Evolutionary conservation across 1,140 invertebrate species (phyloP).

Genomic region (Anoplophora glabripennis): DNA sequence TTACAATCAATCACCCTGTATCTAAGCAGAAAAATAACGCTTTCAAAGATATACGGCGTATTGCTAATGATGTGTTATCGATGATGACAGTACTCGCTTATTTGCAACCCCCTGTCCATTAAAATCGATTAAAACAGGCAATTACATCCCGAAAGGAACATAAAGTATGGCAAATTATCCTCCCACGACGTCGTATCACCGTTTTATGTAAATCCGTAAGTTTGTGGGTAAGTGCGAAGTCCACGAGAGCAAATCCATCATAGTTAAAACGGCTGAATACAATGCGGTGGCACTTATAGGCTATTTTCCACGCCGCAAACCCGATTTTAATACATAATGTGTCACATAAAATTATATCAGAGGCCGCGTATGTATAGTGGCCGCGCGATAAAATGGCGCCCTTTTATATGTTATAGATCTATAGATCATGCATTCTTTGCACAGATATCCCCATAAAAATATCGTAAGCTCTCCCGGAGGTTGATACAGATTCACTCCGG

Average conservation of each 20-base stretch:
- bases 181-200: conserved; percentile 15
- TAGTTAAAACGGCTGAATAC: conserved; percentile 29
- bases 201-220: conserved; percentile 25
- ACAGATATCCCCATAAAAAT: conserved; percentile 45
- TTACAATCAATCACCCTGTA: too few relatives aligned
- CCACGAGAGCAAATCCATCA: conserved; percentile 20
- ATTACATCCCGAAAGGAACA: too few relatives aligned
- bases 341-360: conserved; percentile 41
- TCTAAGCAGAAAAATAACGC: too few relatives aligned
- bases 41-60: too few relatives aligned
- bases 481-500: conserved; percentile 11
- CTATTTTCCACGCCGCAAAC: conserved; percentile 39
- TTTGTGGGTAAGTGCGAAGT: conserved; percentile 10
- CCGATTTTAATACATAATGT: conserved; percentile 41
- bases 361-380: conserved; percentile 27
- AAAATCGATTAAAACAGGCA: too few relatives aligned
- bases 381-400: conserved; percentile 38
- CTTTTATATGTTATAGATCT: conserved; percentile 43
- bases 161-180: too few relatives aligned
- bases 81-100: too few relatives aligned
- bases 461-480: conserved; percentile 23
- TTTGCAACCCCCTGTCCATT: too few relatives aligned
- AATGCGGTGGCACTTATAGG: conserved; percentile 36
- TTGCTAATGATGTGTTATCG: too few relatives aligned
- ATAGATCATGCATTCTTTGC: conserved; percentile 42